Percentiles rank a stretch among this genome's conserved stretches.
phyloP scores from a whole-genome alignment of 2,888 invertebrate species.

The Pimpla rufipes region DNA sequence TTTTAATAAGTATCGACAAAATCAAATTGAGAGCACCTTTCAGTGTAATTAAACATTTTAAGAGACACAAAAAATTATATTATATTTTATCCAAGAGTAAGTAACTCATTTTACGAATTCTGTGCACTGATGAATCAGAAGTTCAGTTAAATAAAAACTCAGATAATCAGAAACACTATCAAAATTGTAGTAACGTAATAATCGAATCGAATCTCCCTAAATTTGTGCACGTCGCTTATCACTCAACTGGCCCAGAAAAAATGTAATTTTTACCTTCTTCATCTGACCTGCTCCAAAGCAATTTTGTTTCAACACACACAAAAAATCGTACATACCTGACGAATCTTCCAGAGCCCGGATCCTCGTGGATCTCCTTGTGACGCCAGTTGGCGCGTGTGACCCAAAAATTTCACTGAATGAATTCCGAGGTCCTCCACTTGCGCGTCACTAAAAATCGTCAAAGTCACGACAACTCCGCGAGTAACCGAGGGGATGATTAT shows the following conservation, averaged over 20 bases:
- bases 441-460: constrained; percentile 5
- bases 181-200: neutral
- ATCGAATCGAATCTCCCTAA: too few species aligned
- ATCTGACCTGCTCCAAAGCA: neutral
- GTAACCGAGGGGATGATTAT: constrained; percentile 2
- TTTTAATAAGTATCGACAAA: too few species aligned
- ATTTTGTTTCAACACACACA: neutral
- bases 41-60: too few species aligned
- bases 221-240: too few species aligned
- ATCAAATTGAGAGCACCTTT: too few species aligned
- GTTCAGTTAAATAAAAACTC: neutral
- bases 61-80: too few species aligned
- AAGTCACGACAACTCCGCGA: constrained; percentile 19
- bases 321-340: constrained; percentile 39
- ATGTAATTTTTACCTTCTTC: neutral
- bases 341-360: constrained; percentile 34
- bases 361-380: neutral
- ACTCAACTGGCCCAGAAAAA: neutral
- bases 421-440: constrained; percentile 43
- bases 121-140: neutral
- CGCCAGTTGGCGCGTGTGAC: neutral
- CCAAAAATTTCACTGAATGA: constrained; percentile 18
- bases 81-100: neutral
- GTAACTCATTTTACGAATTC: neutral
- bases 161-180: neutral